phyloP scores from a whole-genome alignment of 2,888 invertebrate genomes.

The Athalia rosae region DNA sequence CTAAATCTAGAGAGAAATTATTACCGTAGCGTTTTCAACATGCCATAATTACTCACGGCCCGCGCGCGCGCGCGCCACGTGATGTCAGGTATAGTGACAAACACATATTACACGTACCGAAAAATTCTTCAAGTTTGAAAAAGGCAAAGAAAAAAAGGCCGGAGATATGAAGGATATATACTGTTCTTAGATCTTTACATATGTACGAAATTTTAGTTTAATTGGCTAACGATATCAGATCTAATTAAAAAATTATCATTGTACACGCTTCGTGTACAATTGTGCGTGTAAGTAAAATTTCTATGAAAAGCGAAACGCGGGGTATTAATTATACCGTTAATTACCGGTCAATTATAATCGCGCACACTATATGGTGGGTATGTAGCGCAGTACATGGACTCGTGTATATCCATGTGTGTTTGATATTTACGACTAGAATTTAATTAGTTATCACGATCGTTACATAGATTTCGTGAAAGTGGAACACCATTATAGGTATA shows the following conservation, averaged over 20 bases:
- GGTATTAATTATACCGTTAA: not conserved
- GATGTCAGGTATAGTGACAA: not conserved
- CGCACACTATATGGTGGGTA: too few species aligned
- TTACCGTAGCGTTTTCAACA: slow-evolving; percentile 9
- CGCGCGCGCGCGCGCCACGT: not conserved
- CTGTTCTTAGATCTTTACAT: too few species aligned
- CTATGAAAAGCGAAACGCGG: not conserved
- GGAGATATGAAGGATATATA: too few species aligned
- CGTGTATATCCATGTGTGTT: slow-evolving; percentile 1
- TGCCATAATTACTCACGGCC: slow-evolving; percentile 22
- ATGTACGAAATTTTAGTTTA: too few species aligned
- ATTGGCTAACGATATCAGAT: too few species aligned
- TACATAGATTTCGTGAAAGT: too few species aligned
- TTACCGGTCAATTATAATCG: not conserved
- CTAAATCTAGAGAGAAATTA: not conserved
- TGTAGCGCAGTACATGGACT: not conserved
- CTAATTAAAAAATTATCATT: not conserved
- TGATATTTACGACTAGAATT: not conserved
- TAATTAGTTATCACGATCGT: not conserved
- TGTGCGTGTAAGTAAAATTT: not conserved
- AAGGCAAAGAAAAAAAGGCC: too few species aligned
- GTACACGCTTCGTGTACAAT: not conserved
- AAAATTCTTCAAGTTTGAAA: too few species aligned
- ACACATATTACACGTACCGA: not conserved
- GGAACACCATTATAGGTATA: too few species aligned